Conservation (phyloP, 2,113 vertebrate genomes). For the Pseudorhombus dupliciocellatus region DNA sequence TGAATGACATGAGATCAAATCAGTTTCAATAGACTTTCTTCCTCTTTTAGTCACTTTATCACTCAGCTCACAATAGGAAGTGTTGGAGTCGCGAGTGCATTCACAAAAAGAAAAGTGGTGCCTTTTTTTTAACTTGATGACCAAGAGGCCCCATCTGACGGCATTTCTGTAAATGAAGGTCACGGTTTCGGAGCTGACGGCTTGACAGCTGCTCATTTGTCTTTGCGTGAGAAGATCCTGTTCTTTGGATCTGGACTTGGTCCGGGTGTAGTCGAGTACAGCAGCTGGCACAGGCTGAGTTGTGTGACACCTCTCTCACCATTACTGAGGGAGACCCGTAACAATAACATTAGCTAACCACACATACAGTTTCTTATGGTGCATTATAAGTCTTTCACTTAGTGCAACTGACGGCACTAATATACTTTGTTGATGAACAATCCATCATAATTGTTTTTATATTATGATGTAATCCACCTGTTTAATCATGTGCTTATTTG, state of each 20-base stretch:
- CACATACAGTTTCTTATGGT: slow-evolving; percentile 11
- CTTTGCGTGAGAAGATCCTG: slow-evolving; percentile 75
- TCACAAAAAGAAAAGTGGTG: slow-evolving; percentile 40
- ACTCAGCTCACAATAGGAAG: slow-evolving; percentile 53
- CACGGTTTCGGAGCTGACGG: slow-evolving; percentile 51
- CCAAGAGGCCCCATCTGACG: slow-evolving; percentile 44
- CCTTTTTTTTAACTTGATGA: slow-evolving; percentile 46
- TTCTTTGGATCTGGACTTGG: slow-evolving; percentile 55
- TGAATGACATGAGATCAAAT: slow-evolving; percentile 46
- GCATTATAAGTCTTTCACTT: neutral
- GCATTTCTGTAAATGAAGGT: slow-evolving; percentile 49
- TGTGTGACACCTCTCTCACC: slow-evolving; percentile 47
- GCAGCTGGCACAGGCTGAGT: slow-evolving; percentile 53
- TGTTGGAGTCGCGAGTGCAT: slow-evolving; percentile 40
- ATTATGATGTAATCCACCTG: neutral
- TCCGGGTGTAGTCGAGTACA: slow-evolving; percentile 44
- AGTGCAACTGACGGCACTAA: neutral
- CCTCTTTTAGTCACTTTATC: slow-evolving; percentile 37
- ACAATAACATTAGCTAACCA: neutral
- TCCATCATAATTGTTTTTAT: neutral
- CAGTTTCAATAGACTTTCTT: slow-evolving; percentile 19
- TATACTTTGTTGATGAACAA: neutral
- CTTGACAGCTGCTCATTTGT: slow-evolving; percentile 75
- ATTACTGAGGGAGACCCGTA: slow-evolving; percentile 15
- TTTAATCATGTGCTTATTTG: neutral